phyloP scores from a whole-genome alignment of 1,140 invertebrate species.

The Steinernema feltiae region DNA sequence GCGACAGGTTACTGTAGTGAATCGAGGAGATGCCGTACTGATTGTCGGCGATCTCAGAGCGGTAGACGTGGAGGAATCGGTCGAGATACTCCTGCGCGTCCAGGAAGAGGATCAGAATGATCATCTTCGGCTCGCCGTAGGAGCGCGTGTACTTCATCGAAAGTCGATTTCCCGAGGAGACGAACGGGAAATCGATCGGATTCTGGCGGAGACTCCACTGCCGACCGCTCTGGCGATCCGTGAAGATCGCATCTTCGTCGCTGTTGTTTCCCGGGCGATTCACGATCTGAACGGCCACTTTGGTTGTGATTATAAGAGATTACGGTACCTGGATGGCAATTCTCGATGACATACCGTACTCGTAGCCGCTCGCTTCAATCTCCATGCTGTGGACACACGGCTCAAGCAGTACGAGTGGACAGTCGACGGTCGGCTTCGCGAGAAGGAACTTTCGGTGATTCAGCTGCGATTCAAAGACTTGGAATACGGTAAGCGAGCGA shows the following conservation, averaged over 20 bases:
- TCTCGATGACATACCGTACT: conserved; percentile 53
- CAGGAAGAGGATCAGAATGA: conserved; percentile 51
- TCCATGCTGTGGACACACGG: conserved; percentile 44
- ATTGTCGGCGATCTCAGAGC: conserved; percentile 46
- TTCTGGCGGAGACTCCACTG: conserved; percentile 69
- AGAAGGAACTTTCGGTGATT: conserved; percentile 54
- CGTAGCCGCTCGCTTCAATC: conserved; percentile 44
- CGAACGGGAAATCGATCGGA: conserved; percentile 75
- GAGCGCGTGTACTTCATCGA: conserved; percentile 77
- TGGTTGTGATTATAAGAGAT: conserved; percentile 23
- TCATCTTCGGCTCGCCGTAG: conserved; percentile 45
- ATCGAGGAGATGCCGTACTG: conserved; percentile 56
- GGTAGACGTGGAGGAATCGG: conserved; percentile 50
- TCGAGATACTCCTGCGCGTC: conserved; percentile 56
- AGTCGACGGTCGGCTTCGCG: conserved; percentile 45
- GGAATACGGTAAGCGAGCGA: conserved; percentile 21
- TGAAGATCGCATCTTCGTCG: conserved; percentile 54
- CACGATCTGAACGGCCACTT: conserved; percentile 42
- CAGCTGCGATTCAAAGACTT: conserved; percentile 50
- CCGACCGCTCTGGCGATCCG: conserved; percentile 37
- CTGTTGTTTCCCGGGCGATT: conserved; percentile 51
- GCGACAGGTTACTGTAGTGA: conserved; percentile 53
- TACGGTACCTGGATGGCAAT: conserved; percentile 44
- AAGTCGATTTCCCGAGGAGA: conserved; percentile 75
- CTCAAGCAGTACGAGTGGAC: conserved; percentile 41